phyloP scores from a whole-genome alignment of 92 coral and sea anemone genomes.

The Palythoa caribaeorum region DNA sequence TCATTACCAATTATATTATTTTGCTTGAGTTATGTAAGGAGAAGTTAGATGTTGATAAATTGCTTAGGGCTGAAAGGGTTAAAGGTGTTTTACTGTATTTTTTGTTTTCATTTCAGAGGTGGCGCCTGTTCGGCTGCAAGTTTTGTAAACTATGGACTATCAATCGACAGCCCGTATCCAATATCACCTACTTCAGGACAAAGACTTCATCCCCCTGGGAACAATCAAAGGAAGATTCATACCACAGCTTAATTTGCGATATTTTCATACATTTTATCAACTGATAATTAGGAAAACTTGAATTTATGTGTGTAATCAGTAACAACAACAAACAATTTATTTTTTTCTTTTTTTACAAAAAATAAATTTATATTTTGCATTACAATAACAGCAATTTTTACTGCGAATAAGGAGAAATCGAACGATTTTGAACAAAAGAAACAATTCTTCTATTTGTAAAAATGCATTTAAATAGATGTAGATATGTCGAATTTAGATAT shows the following conservation, averaged over 20 bases:
- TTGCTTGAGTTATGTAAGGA: too few relatives aligned
- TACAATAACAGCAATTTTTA: too few relatives aligned
- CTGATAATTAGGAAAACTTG: not conserved
- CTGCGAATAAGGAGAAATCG: too few relatives aligned
- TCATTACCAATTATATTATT: too few relatives aligned
- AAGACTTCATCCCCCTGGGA: not conserved
- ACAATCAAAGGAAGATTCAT: conserved; percentile 12
- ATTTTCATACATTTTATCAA: not conserved
- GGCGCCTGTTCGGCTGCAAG: conserved; percentile 94
- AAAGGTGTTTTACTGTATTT: not conserved
- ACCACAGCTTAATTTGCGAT: not conserved
- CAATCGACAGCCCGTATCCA: conserved; percentile 91
- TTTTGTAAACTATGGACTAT: conserved; percentile 87
- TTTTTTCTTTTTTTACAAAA: not conserved
- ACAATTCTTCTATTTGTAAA: too few relatives aligned
- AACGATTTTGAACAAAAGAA: too few relatives aligned
- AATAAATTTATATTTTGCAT: too few relatives aligned
- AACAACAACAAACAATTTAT: not conserved
- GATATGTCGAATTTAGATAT: too few relatives aligned
- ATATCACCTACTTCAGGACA: conserved; percentile 14
- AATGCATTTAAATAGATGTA: too few relatives aligned
- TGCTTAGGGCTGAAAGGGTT: too few relatives aligned
- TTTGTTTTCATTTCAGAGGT: conserved; percentile 62
- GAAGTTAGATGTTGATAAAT: too few relatives aligned
- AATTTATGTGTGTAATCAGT: not conserved